Evolutionary conservation across 2,888 invertebrate genomes (phyloP).

Genomic region (Gastracanthus pulcherrimus): DNA sequence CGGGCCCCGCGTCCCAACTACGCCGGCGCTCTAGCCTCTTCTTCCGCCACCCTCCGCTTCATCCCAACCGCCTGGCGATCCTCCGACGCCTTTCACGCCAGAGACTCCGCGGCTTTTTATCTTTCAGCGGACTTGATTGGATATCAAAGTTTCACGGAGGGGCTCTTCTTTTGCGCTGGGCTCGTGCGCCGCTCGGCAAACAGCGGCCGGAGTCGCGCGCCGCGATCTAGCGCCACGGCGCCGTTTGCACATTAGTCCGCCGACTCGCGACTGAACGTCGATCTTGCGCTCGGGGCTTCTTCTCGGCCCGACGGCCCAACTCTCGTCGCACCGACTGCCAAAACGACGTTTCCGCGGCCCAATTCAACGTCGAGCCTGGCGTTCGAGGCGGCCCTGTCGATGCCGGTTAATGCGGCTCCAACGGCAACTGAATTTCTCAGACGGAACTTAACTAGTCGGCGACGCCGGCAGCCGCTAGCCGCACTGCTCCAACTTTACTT

Average conservation of each 20-base stretch:
- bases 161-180: background rate
- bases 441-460: constrained; percentile 21
- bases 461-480: background rate
- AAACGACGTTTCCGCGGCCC: constrained; percentile 6
- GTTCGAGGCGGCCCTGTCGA: constrained; percentile 4
- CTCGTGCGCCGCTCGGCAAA: constrained; percentile 9
- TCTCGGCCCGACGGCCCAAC: background rate
- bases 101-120: constrained; percentile 8
- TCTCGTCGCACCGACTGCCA: no score
- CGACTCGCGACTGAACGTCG: no score
- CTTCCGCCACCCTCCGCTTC: background rate
- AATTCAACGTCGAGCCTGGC: background rate
- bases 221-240: no score
- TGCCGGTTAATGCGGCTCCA: constrained; percentile 25
- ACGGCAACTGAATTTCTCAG: constrained; percentile 31
- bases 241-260: no score
- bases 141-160: constrained; percentile 37
- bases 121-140: constrained; percentile 29
- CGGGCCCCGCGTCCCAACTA: background rate
- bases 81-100: background rate
- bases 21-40: background rate
- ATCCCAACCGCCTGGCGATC: background rate
- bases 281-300: background rate
- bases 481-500: constrained; percentile 7
- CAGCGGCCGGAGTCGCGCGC: background rate